Evolutionary conservation across 2,888 invertebrate genomes (phyloP), one percentile per base, ranked within the genome.

Genomic region (Arge pagana): DNA sequence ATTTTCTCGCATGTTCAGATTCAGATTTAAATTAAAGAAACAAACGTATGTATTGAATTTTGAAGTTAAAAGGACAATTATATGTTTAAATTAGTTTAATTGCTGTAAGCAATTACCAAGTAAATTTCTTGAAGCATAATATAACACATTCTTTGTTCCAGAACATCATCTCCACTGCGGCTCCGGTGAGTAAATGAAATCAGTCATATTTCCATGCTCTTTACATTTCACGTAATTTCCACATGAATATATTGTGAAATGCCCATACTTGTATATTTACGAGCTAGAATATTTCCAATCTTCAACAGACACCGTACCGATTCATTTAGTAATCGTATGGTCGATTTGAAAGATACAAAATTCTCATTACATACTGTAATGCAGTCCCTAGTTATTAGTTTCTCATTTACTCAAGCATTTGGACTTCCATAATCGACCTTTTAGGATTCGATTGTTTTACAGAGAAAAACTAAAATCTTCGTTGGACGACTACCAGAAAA

Each of bases 401-500:
- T 24, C 11, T 48, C 15, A 30, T 3, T 60, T 35, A 40, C 42
- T 53, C 53, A 16, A 48, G 18, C 37, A 24, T 37, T 11, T 15
- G 36, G 5, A 11, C 24, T 5, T 53, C 52, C 35, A 26, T 42
- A 45, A 15, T 11, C n/a, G 18, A 39, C 16, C 19, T 21, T 39
- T 6, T 18, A 35, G 36, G 11, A 7, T n/a, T n/a, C 8, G 10
- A 8, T 37, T 11, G 26, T 19, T 50, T 50, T 58, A 55, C 79
- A 86, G 83, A 70, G 74, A 59, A 85, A 87, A 79, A 87, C 87
- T 53, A 94, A 94, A 80, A 90, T 96, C 64, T 96, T 96, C 81
- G 92, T 96, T 70, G 96, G 96, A 59, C 93, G 94, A 78, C 79
- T 96, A 72, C 90, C 93, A 52, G 88, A 89, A 66, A 88, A 89